Base-by-base conservation (phyloP, 2,888 invertebrate species). In the Epinotia demarniana region DNA sequence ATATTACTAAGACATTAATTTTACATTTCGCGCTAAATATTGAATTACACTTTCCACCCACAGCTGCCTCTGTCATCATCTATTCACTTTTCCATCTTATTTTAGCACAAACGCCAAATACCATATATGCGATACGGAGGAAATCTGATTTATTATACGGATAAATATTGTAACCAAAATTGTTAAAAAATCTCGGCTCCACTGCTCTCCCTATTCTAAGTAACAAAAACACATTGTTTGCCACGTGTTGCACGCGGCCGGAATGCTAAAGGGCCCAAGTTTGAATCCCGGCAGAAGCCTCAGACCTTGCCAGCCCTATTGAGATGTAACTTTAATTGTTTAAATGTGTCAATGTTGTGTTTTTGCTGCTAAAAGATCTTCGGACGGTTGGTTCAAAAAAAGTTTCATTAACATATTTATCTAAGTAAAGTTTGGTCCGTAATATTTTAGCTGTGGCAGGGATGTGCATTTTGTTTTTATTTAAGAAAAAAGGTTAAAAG, bases 161-260 rank as follows among this genome's bases (percentile, higher is more conserved):
- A 49, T 16, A 49, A 16, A 49, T 16, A 16, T 49, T 60, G 49
- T 58, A 61, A 5, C 23, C 11, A 46, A 49, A 16, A 63, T 19
- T 49, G 2, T 27, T 2, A 27, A 8, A 53, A 62, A 33, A 61
- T 11, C 9, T 13, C 79, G 46, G 80, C 88, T 91, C 89, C 78
- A 88, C 75, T 16, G 58, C 57, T 68, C 53, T 18, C 81, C 49
- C 77, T 88, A 85, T 89, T 78, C 86, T 43, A 73, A 83, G 83
- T 83, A 88, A 92, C 90, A 92, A 91, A 93, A 93, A 93, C 92
- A 89, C 85, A 93, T 91, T 93, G 92, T 93, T 90, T 86, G 90
- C 88, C 93, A 94, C 93, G 93, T 93, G 93, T 92, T 90, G 84
- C 82, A 88, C 88, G 90, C 85, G 81, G 81, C 82, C 79, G 88